Evolutionary conservation across 2,888 invertebrate species (phyloP).

Genomic region (Spisula subtruncata): DNA sequence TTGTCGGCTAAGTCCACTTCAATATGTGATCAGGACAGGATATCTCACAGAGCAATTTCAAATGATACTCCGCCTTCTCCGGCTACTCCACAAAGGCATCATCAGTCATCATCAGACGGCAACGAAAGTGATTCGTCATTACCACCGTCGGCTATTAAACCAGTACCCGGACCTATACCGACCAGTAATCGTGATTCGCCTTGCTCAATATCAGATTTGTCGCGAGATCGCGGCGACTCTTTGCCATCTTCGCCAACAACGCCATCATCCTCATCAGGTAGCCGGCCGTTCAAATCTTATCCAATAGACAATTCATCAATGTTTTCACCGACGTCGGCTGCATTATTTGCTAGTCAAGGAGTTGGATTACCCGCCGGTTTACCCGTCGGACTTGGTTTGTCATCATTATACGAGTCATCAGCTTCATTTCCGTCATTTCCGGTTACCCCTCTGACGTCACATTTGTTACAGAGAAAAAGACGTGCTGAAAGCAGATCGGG

Average conservation of each 20-base stretch:
- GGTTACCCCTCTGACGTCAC: constrained; percentile 82
- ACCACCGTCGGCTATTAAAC: constrained; percentile 59
- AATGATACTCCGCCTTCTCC: constrained; percentile 68
- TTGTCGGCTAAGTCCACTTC: constrained; percentile 73
- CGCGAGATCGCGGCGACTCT: constrained; percentile 37
- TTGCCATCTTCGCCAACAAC: constrained; percentile 50
- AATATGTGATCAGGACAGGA: constrained; percentile 29
- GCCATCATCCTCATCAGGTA: constrained; percentile 50
- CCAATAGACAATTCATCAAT: constrained; percentile 75
- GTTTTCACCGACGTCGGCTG: constrained; percentile 68
- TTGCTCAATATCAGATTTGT: constrained; percentile 51
- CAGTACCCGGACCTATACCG: constrained; percentile 67
- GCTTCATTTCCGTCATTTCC: constrained; percentile 77
- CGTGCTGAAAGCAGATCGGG: constrained; percentile 78
- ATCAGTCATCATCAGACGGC: constrained; percentile 67
- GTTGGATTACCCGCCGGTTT: constrained; percentile 66
- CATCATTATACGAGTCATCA: constrained; percentile 74
- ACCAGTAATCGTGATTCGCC: constrained; percentile 59
- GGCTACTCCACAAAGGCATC: constrained; percentile 56
- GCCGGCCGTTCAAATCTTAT: constrained; percentile 81
- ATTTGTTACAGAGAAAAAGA: constrained; percentile 81
- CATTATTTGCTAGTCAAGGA: constrained; percentile 68
- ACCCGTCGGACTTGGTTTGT: constrained; percentile 68
- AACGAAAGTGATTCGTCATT: constrained; percentile 68
- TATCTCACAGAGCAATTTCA: constrained; percentile 57